Percentiles rank a stretch among this genome's conserved stretches.
phyloP scores from a whole-genome alignment of 2,797 vertebrate species.

The Sylvia borin region DNA sequence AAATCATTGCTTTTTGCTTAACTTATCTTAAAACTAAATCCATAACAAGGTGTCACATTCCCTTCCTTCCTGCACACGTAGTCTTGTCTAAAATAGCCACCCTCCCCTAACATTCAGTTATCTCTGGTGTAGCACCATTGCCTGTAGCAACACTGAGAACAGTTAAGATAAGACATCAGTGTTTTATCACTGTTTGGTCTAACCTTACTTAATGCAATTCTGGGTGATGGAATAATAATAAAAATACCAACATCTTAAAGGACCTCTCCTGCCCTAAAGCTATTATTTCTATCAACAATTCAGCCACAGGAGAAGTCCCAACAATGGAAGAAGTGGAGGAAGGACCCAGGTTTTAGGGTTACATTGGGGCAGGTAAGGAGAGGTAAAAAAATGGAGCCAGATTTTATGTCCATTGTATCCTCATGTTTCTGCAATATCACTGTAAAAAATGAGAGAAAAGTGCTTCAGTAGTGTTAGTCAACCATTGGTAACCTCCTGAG shows the following conservation, averaged over 20 bases:
- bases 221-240: not conserved
- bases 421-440: not conserved
- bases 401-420: not conserved
- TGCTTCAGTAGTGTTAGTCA: not conserved
- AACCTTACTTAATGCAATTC: not conserved
- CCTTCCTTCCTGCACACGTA: constrained; percentile 34
- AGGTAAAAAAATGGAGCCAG: not conserved
- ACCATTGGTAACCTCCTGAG: not conserved
- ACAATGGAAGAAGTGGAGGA: not conserved
- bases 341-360: not conserved
- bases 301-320: not conserved
- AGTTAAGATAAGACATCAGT: constrained; percentile 24
- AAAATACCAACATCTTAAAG: not conserved
- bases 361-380: not conserved
- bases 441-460: not conserved
- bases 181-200: not conserved
- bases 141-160: not conserved
- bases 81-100: not conserved
- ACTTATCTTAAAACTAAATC: not conserved
- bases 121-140: not conserved
- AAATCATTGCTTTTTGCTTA: not conserved
- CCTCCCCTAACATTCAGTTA: not conserved
- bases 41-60: not conserved
- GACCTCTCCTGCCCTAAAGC: not conserved
- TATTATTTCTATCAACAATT: not conserved